These are phyloP conservation scores for Ptilodon capucinus DNA, from an alignment of 2,888 invertebrate genomes.

Conservation along the genomic window DNA sequence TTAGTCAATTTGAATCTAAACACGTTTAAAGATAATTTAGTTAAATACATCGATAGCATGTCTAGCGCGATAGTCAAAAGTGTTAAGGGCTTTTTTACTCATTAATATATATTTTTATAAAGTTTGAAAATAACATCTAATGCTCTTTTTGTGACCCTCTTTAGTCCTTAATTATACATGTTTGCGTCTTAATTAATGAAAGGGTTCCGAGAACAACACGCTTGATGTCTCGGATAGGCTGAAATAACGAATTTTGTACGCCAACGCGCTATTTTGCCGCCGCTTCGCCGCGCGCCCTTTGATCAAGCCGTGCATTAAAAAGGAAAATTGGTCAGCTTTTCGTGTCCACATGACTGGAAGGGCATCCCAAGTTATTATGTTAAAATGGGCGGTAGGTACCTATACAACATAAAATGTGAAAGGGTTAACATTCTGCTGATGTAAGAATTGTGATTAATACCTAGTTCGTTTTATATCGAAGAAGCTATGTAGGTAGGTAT, in stretches of 20 bases:
- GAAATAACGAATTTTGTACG: conserved; percentile 61
- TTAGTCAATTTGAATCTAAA: conserved; percentile 43
- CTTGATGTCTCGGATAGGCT: conserved; percentile 33
- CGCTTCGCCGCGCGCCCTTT: conserved; percentile 60
- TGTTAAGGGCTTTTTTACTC: conserved; percentile 37
- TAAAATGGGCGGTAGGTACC: conserved; percentile 22
- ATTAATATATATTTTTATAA: conserved; percentile 17
- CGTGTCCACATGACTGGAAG: conserved; percentile 47
- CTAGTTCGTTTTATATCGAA: no score
- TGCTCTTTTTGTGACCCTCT: background rate
- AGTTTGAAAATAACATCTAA: background rate
- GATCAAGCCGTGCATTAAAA: conserved; percentile 69
- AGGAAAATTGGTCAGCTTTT: conserved; percentile 71
- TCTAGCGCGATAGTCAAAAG: conserved; percentile 40
- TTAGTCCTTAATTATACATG: background rate
- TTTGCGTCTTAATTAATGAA: conserved; percentile 13
- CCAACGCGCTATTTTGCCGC: conserved; percentile 55
- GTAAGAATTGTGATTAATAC: no score
- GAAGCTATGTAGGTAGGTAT: no score
- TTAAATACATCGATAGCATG: conserved; percentile 34
- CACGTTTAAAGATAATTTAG: conserved; percentile 38
- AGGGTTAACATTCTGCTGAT: background rate
- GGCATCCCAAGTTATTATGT: conserved; percentile 34
- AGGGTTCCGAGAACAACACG: conserved; percentile 27
- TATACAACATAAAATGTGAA: background rate